Percentiles rank a stretch among this genome's conserved stretches.
Evolutionary conservation across 2,113 vertebrate species (phyloP).

Genomic region (Istiophorus platypterus): DNA sequence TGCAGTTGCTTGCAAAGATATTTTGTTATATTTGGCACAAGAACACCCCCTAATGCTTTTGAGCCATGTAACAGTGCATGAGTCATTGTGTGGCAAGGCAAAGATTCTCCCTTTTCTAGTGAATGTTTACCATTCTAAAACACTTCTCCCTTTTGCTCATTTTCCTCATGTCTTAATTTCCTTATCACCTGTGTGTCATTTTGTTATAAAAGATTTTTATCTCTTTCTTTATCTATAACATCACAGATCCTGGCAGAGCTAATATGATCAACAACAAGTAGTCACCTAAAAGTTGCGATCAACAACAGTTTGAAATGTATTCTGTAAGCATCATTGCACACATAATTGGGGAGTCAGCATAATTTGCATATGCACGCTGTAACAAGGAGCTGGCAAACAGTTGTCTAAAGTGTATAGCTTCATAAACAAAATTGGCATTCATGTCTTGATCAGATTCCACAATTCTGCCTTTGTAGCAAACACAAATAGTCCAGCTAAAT

Average conservation of each 20-base stretch:
- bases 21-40: neutral
- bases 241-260: conserved; percentile 8
- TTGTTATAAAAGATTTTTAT: conserved; percentile 4
- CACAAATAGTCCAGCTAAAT: conserved; percentile 32
- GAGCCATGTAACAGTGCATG: neutral
- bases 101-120: neutral
- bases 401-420: conserved; percentile 18
- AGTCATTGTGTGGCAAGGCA: neutral
- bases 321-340: conserved; percentile 60
- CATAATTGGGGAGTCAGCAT: conserved; percentile 60
- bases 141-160: neutral
- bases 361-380: conserved; percentile 24
- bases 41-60: neutral
- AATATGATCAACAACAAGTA: conserved; percentile 35
- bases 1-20: neutral
- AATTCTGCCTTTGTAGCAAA: conserved; percentile 47
- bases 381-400: conserved; percentile 43
- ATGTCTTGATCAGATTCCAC: conserved; percentile 34
- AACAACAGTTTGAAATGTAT: conserved; percentile 60
- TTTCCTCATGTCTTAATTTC: conserved; percentile 7
- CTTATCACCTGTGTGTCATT: neutral
- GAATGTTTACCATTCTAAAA: neutral
- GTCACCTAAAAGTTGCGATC: conserved; percentile 43
- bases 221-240: conserved; percentile 31
- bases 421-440: conserved; percentile 60